A percentile compares a stretch with the other conserved stretches of the same genome.
These are phyloP conservation scores for Eira barbara DNA, from an alignment of 2,113 vertebrate genomes.

Conservation along the genomic window DNA sequence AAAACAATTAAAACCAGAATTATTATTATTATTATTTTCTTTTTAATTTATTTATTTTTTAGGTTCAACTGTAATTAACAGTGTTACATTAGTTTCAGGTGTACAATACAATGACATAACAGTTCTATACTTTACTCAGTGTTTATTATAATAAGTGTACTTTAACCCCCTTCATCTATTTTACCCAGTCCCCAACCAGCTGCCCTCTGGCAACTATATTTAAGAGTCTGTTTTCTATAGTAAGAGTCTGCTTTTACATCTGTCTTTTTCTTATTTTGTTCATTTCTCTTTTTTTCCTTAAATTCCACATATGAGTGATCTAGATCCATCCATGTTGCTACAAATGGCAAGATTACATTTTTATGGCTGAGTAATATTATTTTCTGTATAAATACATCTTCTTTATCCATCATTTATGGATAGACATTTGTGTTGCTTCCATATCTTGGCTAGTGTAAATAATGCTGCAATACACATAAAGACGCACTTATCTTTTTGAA, in stretches of 20 bases:
- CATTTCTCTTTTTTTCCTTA: not conserved
- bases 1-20: no score
- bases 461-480: not conserved
- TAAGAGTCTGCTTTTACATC: no score
- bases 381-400: not conserved
- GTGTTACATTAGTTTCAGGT: not conserved
- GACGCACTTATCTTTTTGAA: not conserved
- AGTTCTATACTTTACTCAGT: not conserved
- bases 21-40: no score
- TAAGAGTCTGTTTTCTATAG: no score
- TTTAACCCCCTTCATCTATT: no score
- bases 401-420: not conserved
- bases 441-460: not conserved
- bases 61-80: not conserved
- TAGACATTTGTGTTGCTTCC: not conserved
- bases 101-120: not conserved
- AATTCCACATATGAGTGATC: not conserved
- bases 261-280: no score
- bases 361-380: not conserved
- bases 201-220: no score
- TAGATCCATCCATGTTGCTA: not conserved
- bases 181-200: no score
- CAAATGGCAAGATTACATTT: not conserved
- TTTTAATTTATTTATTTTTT: not conserved
- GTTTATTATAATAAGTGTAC: no score